Evolutionary conservation across 1,140 invertebrate genomes (phyloP), one percentile per base, ranked within the genome.

Genomic region (Meloidogyne chitwoodi): DNA sequence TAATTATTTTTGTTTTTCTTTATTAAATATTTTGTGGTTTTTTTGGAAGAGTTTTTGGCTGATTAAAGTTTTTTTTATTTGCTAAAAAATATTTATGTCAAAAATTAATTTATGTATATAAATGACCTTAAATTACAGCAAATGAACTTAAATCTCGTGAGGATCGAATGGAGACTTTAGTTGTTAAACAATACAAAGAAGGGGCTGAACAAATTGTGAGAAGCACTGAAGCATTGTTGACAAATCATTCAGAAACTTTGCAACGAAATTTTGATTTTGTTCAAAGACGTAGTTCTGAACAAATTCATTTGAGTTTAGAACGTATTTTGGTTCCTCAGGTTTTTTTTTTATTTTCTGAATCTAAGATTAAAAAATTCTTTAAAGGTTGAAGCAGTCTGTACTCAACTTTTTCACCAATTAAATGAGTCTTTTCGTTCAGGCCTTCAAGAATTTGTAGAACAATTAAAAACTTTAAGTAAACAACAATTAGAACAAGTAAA

Each of bases 391-490:
- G 56, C 38, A 22, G 63, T 80, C 27, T 80, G 79, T 48, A 27
- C 41, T 14, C 79, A 80, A 65, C 74, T 80, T 10, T 82, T 80
- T 64, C 75, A 82, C 19, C 79, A 80, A 29, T 29, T 79, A 38
- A 79, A 81, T 62, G 78, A 79, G 38, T 81, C 24, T 26, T 70
- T 79, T 56, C 65, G 77, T 19, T 27, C 56, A 14, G 78, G 78
- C 11, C 76, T 78, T 22, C 77, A 79, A 62, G 78, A 79, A 38
- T 79, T 79, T 27, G 24, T 79, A 22, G 78, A 79, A 6, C 78
- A 79, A 22, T 22, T 79, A 12, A 80, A 44, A 26, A 24, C 65
- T 19, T n/a, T 75, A 64, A 72, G 14, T 44, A 64, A 62, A 64
- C 65, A 63, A 19, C 75, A 76, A 64, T 64, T 63, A 34, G 22